phyloP scores from a whole-genome alignment of 1,140 invertebrate genomes.

The Latrodectus geometricus region DNA sequence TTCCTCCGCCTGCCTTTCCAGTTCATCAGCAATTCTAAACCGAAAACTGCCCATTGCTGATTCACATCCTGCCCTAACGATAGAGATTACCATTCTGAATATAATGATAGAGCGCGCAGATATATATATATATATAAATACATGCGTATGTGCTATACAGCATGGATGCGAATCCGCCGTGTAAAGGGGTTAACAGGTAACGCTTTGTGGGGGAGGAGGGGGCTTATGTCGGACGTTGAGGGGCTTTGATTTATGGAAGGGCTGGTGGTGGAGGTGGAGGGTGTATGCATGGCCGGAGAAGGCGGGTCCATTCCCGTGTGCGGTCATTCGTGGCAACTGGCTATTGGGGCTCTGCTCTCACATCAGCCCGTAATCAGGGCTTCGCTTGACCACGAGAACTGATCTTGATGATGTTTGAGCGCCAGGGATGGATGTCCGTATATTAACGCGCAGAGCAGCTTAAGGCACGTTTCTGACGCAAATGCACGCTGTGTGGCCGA shows the following conservation, averaged over 20 bases:
- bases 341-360: conserved; percentile 52
- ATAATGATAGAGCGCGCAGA: conserved; percentile 54
- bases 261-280: background rate
- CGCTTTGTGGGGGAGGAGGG: conserved; percentile 19
- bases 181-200: conserved; percentile 61
- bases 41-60: conserved; percentile 62
- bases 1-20: conserved; percentile 36
- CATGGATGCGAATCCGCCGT: conserved; percentile 22
- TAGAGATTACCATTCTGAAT: conserved; percentile 61
- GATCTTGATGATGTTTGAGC: conserved; percentile 52
- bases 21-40: conserved; percentile 62
- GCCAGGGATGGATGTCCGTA: conserved; percentile 41
- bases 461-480: conserved; percentile 6
- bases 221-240: conserved; percentile 13
- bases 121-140: conserved; percentile 46
- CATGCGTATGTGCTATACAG: background rate
- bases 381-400: conserved; percentile 46
- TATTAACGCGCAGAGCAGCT: conserved; percentile 30
- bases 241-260: conserved; percentile 47
- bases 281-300: conserved; percentile 5
- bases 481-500: conserved; percentile 12
- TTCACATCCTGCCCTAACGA: conserved; percentile 60
- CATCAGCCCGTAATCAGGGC: conserved; percentile 54
- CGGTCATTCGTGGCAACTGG: conserved; percentile 62
- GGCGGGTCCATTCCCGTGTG: conserved; percentile 26